A percentile compares a stretch with the other conserved stretches of the same genome.
Evolutionary conservation across 2,888 invertebrate genomes (phyloP).

Genomic region (Frankliniella fusca): DNA sequence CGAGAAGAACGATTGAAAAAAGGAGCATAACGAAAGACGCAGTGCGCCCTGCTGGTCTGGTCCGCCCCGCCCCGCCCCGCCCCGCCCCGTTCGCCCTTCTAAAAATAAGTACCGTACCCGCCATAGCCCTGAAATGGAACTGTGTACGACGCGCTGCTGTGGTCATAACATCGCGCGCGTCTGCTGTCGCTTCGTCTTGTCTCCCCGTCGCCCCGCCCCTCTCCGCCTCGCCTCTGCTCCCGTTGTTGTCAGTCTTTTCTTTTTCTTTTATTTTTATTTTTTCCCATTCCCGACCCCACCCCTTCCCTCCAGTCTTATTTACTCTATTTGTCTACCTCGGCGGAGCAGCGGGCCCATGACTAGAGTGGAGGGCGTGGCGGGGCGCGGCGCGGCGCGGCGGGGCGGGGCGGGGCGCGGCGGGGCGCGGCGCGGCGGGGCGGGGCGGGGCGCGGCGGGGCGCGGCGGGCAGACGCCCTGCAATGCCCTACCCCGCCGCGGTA

Average conservation of each 20-base stretch:
- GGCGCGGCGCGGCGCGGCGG: background rate
- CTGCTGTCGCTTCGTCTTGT: no score
- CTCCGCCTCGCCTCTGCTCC: no score
- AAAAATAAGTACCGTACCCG: background rate
- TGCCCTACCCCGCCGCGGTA: background rate
- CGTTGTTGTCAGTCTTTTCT: background rate
- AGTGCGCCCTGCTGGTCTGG: background rate
- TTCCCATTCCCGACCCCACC: background rate
- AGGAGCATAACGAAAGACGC: no score
- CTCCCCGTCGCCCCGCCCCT: no score
- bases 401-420: background rate
- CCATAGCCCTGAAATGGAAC: background rate
- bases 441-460: background rate
- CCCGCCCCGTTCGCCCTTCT: background rate
- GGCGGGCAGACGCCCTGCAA: background rate
- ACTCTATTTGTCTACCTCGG: constrained; percentile 6
- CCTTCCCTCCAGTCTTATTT: background rate
- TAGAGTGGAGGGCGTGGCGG: background rate
- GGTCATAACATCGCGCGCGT: background rate
- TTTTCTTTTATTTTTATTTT: background rate
- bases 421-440: background rate
- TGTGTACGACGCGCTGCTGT: background rate
- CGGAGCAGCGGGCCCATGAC: background rate
- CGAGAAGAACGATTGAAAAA: no score
- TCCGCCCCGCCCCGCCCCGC: background rate